Evolutionary conservation across 2,888 invertebrate species (phyloP), one percentile per base, ranked within the genome.

Genomic region (Trichopria drosophilae): DNA sequence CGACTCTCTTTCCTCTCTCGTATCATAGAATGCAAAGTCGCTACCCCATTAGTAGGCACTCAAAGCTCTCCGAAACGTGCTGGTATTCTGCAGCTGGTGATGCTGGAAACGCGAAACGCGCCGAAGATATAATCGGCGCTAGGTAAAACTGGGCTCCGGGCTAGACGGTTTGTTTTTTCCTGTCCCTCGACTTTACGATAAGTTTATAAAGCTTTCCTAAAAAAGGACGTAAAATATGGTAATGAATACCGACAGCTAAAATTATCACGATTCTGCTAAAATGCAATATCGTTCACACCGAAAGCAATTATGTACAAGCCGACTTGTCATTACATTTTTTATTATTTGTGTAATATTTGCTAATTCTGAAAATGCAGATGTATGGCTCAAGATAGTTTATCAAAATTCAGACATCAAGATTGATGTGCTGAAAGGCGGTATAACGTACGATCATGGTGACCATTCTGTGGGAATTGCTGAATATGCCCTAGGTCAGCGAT

Each of bases 11-110:
- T 51, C 52, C 39, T 22, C 43, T 54, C 50, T 41, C 54, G 28
- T 47, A 47, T 50, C 44, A 32, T 19, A 51, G 50, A 59, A 58
- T 58, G 60, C 58, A 60, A 60, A 58, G 55, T 60, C 55, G 44
- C 52, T 43, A 49, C 29, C 51, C 56, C 58, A 57, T 60, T 58
- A 60, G 57, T 53, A 58, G 52, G 55, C 50, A 57, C 56, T 60
- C 48, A 54, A 41, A 40, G 54, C 50, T 49, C 52, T 55, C 42
- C 39, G 51, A 46, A 51, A 59, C 49, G 55, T 51, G 55, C 54
- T 36, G 42, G 40, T 40, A 32, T 48, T 35, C 36, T 55, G 32
- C 12, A 6, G 40, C 52, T 13, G n/a, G 9, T 6, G 28, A n/a
- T 22, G 44, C 32, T 44, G 15, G 39, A 29, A 43, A 44, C 36